Percentiles rank a stretch among this genome's conserved stretches.
Evolutionary conservation across 2,888 invertebrate genomes (phyloP).

Genomic region (Aspidiotus destructor): DNA sequence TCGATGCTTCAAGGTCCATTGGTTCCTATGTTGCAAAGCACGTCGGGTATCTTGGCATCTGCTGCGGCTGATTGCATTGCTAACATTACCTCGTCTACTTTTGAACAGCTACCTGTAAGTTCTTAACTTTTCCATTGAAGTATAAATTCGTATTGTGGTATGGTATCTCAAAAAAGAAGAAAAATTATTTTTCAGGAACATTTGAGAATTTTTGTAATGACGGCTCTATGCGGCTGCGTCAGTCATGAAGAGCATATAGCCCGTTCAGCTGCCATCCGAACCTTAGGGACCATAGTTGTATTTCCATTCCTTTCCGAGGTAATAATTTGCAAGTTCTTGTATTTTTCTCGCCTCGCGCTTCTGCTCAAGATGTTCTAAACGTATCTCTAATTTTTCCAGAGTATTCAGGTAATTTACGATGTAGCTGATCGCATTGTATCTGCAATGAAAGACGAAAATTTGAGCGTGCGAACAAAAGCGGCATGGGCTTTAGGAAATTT

Average conservation of each 20-base stretch:
- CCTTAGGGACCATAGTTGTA: slow-evolving; percentile 13
- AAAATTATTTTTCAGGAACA: slow-evolving; percentile 10
- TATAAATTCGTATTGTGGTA: neutral
- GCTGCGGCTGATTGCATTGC: slow-evolving; percentile 22
- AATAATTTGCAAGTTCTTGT: neutral
- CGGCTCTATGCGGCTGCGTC: slow-evolving; percentile 21
- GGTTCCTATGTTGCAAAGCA: slow-evolving; percentile 23
- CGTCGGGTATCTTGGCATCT: slow-evolving; percentile 19
- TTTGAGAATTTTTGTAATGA: slow-evolving; percentile 24
- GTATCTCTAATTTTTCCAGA: slow-evolving; percentile 1
- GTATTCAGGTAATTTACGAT: slow-evolving; percentile 27
- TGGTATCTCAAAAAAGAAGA: too few species aligned
- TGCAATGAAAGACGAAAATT: slow-evolving; percentile 19
- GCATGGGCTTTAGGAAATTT: slow-evolving; percentile 31
- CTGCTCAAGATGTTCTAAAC: neutral
- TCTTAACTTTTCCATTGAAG: neutral
- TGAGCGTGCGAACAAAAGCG: slow-evolving; percentile 23
- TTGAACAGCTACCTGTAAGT: slow-evolving; percentile 22
- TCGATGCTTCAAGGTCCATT: slow-evolving; percentile 21
- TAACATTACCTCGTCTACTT: slow-evolving; percentile 10
- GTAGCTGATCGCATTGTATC: slow-evolving; percentile 18
- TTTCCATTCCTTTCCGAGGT: slow-evolving; percentile 27
- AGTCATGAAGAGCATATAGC: slow-evolving; percentile 24
- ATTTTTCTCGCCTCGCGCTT: neutral
- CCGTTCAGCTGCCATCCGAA: slow-evolving; percentile 19